A percentile compares a stretch with the other conserved stretches of the same genome.
Evolutionary conservation across 2,888 invertebrate species (phyloP).

Genomic region (Oxystoma pomonae): DNA sequence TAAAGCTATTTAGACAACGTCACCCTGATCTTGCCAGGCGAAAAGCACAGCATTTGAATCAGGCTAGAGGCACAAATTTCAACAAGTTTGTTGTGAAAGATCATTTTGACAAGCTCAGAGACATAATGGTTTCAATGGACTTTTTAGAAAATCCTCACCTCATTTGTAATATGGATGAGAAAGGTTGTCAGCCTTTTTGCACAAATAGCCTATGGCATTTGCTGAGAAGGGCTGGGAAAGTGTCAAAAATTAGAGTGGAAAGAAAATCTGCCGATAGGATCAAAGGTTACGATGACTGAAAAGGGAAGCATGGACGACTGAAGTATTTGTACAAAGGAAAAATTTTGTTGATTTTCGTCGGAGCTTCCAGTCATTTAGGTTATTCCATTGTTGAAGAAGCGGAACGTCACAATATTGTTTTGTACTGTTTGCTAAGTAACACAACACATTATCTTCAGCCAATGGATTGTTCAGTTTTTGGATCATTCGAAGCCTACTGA

Average conservation of each 20-base stretch:
- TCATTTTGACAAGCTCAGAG: constrained; percentile 8
- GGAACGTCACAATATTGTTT: constrained; percentile 1
- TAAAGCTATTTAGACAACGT: neutral
- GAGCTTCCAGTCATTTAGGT: neutral
- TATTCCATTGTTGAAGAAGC: constrained; percentile 8
- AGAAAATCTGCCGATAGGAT: neutral
- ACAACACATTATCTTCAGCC: constrained; percentile 9
- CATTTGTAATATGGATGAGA: constrained; percentile 12
- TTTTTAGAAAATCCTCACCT: constrained; percentile 4
- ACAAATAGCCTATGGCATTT: constrained; percentile 7
- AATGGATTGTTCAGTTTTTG: constrained; percentile 2
- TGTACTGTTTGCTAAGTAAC: constrained; percentile 1
- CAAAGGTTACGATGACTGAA: neutral
- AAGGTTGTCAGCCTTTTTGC: constrained; percentile 8
- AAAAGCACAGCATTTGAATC: neutral
- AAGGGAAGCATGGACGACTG: neutral
- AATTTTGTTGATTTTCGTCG: constrained; percentile 5
- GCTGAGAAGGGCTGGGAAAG: constrained; percentile 5
- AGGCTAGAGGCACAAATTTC: neutral
- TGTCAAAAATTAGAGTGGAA: neutral
- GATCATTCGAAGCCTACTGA: constrained; percentile 5
- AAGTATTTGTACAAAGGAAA: neutral
- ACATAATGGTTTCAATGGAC: constrained; percentile 6
- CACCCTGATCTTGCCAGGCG: neutral
- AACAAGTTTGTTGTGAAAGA: constrained; percentile 4